phyloP scores from a whole-genome alignment of 2,113 vertebrate species.

The Amblyopsis rosae region DNA sequence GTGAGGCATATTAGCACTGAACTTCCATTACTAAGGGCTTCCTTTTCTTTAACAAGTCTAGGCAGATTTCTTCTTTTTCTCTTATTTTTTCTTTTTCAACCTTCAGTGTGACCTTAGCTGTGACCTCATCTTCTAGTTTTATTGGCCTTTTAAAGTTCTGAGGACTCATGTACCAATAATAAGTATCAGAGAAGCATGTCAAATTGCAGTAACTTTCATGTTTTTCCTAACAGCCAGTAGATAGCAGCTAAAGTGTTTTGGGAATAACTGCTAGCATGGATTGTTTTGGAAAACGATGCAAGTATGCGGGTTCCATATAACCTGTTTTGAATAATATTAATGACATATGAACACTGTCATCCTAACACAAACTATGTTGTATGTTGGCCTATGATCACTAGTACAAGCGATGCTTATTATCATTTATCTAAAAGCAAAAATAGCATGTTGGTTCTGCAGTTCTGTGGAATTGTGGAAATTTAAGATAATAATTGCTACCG shows the following conservation, averaged over 20 bases:
- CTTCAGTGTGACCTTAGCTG: conserved; percentile 29
- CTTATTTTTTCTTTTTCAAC: conserved; percentile 33
- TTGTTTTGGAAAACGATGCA: conserved; percentile 54
- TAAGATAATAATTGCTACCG: too few relatives aligned
- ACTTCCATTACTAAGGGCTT: conserved; percentile 35
- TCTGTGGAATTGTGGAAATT: neutral
- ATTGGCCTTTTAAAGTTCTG: conserved; percentile 33
- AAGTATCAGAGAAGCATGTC: conserved; percentile 7
- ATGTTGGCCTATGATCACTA: neutral
- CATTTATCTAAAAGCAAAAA: neutral
- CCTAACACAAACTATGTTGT: conserved; percentile 15
- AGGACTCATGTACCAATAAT: conserved; percentile 28
- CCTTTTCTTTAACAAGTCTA: conserved; percentile 34
- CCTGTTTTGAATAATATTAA: conserved; percentile 50
- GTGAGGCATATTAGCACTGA: conserved; percentile 21
- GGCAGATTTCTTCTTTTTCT: conserved; percentile 15
- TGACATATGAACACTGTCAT: conserved; percentile 24
- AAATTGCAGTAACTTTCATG: conserved; percentile 24
- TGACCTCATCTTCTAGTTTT: conserved; percentile 35
- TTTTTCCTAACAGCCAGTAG: conserved; percentile 28
- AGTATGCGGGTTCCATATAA: conserved; percentile 60
- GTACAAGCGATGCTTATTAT: neutral
- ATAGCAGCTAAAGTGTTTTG: conserved; percentile 21
- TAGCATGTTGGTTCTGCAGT: neutral
- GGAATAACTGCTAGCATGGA: conserved; percentile 12